phyloP scores from a whole-genome alignment of 2,797 vertebrate species.

The Bradypus variegatus region DNA sequence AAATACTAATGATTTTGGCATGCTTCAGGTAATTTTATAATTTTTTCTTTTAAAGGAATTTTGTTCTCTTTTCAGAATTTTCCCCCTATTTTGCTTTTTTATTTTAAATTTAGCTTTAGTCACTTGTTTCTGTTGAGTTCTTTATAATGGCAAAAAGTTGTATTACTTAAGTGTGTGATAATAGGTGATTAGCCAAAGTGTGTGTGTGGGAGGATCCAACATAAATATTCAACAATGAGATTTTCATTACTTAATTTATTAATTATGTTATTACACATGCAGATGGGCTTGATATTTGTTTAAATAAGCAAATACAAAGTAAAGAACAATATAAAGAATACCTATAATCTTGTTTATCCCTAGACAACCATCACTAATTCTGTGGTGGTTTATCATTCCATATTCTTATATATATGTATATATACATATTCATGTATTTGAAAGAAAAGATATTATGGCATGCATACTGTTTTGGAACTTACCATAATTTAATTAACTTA shows the following conservation, averaged over 20 bases:
- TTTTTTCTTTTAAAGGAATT: conserved; percentile 23
- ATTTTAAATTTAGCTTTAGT: conserved; percentile 23
- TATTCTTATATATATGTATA: background rate
- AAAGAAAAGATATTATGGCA: background rate
- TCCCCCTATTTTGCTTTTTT: background rate
- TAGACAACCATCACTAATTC: background rate
- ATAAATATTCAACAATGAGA: background rate
- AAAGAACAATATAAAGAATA: background rate
- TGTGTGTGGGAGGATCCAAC: background rate
- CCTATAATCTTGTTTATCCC: background rate
- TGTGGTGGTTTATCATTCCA: background rate
- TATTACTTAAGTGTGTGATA: background rate
- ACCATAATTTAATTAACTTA: background rate
- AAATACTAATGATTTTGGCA: conserved; percentile 27
- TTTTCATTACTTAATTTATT: background rate
- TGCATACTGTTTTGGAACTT: background rate
- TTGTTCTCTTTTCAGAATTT: conserved; percentile 1
- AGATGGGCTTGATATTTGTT: background rate
- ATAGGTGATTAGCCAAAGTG: background rate
- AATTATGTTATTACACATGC: background rate
- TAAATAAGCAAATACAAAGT: background rate
- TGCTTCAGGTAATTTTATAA: background rate
- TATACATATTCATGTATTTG: background rate
- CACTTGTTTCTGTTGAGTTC: background rate
- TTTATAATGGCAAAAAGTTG: background rate